Base-by-base conservation (phyloP, 2,797 vertebrate species). In the Serranus cabrilla region DNA sequence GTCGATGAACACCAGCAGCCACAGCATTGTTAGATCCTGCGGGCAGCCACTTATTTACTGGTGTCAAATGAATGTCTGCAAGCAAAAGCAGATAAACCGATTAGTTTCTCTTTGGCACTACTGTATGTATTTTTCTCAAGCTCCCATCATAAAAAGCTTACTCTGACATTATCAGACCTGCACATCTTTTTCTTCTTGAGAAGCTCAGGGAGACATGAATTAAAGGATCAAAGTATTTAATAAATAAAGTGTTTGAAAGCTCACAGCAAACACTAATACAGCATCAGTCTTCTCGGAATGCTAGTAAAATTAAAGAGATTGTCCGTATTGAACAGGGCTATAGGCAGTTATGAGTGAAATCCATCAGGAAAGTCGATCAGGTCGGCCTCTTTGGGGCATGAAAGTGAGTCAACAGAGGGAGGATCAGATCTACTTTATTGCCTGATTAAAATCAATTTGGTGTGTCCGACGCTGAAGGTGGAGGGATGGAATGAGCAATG, bases 401-500 rank as follows among this genome's bases (percentile, higher is more conserved):
- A 89, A 90, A 91, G 86, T 81, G 81, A 92, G 85, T 89, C 82
- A 89, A 88, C 81, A 87, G 60, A 76, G 82, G 83, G 83, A 89
- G 80, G 88, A 88, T 88, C 81, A 64, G 73, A 90, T 91, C 81
- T 83, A 45, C 80, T 89, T 88, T 88, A 87, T 70, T 79, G 88
- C 89, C 90, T 89, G 85, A 91, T 93, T 92, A 91, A 89, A 92
- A 93, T 93, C 92, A 90, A 92, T 94, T 91, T 92, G 77, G 71
- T 89, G 84, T 79, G 85, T 89, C 84, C 67, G 52, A 73, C 71
- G 81, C 78, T 81, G 78, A 83, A 84, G 84, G 81, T 85, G 84
- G 81, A 84, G 67, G 55, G 71, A 74, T 16, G 55, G 65, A 73
- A 79, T 65, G 74, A 88, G 86, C 52, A 72, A 80, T 51, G 69